phyloP scores from a whole-genome alignment of 2,797 vertebrate species.

The Falco cherrug region DNA sequence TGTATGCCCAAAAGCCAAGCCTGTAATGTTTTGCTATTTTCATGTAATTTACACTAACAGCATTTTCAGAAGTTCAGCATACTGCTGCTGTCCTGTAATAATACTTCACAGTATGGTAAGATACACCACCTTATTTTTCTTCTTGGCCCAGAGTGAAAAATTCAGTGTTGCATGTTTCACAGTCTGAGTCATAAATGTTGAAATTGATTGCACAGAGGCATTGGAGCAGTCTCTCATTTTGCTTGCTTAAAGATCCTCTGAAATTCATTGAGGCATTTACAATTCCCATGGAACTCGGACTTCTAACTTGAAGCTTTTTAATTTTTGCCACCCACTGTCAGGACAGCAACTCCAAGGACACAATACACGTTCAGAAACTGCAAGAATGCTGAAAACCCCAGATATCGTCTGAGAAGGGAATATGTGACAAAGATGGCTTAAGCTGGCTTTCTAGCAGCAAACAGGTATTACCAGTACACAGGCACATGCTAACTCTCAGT shows the following conservation, averaged over 20 bases:
- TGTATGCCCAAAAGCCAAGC: not conserved
- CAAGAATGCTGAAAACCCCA: not conserved
- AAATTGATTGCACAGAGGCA: constrained; percentile 6
- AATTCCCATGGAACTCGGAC: not conserved
- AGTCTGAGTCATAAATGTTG: constrained; percentile 29
- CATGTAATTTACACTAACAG: not conserved
- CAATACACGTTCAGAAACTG: not conserved
- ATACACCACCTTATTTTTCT: not conserved
- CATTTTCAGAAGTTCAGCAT: constrained; percentile 6
- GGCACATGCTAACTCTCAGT: not conserved
- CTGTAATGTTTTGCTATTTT: not conserved
- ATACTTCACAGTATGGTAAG: not conserved
- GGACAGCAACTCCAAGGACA: not conserved
- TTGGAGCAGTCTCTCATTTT: not conserved
- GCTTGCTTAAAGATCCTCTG: constrained; percentile 3
- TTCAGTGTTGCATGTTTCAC: not conserved
- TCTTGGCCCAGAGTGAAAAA: not conserved
- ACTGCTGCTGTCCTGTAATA: not conserved
- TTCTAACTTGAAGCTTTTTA: not conserved
- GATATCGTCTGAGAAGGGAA: not conserved
- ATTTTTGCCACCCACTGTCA: not conserved
- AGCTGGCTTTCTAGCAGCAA: not conserved
- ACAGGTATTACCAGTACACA: not conserved
- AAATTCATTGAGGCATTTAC: constrained; percentile 26
- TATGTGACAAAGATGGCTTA: not conserved